Evolutionary conservation across 2,888 invertebrate species (phyloP), one percentile per base, ranked within the genome.

Genomic region (Pterobdella sp.): DNA sequence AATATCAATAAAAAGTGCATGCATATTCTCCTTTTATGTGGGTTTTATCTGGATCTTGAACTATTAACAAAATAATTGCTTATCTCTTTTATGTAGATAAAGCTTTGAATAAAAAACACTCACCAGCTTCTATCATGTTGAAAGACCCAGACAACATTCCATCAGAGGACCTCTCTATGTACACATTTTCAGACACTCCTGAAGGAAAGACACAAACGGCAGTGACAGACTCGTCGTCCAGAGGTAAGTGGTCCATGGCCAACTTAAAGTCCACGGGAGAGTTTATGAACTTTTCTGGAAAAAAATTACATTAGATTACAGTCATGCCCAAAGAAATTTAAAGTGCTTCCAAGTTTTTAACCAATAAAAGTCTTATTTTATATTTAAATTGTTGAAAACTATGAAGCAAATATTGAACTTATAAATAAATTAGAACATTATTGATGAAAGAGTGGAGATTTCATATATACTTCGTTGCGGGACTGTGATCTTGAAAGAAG

Each of bases 211-310:
- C 36, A 37, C 35, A 26, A 35, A 29, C n/a, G 37, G 63, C 69
- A n/a, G 32, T 69, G 35, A 73, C 22, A 34, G 26, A 31, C 31
- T 32, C 42, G 36, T 29, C 36, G 56, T 36, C 64, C 3, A n/a
- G 22, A 7, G 34, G 36, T 69, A 63, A 42, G n/a, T 56, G 60
- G 14, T 36, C 56, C 1, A 64, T 52, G 32, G 68, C 73, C 1
- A 73, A 49, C 4, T n/a, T 14, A 29, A 73, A 69, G 29, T 73
- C 73, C 36, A 69, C 52, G 1, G 73, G 73, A 10, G 73, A 73
- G 35, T 73, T 64, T 26, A 69, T 14, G 18, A 69, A 73, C n/a
- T 37, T 60, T 32, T 68, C 73, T 73, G 34, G 0, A 56, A 36
- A 56, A 10, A 67, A 10, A 32, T 35, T 7, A 14, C 14, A n/a